Evolutionary conservation across 2,797 vertebrate genomes (phyloP).

Genomic region (Picus viridis): DNA sequence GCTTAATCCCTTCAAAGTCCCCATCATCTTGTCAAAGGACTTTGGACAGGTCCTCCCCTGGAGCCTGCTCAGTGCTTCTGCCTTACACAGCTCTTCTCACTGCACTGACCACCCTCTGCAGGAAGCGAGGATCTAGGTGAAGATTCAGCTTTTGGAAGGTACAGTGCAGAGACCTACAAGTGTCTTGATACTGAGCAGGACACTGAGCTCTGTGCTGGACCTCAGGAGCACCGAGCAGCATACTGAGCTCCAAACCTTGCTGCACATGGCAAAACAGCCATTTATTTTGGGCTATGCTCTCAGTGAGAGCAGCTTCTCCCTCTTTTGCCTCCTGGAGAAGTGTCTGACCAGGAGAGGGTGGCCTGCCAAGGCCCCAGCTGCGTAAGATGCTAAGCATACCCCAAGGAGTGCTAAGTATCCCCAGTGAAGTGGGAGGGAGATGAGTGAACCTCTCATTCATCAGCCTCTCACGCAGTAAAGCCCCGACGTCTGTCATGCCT

Average conservation of each 20-base stretch:
- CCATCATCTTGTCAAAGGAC: background rate
- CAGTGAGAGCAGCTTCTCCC: background rate
- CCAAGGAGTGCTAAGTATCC: background rate
- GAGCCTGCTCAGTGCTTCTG: background rate
- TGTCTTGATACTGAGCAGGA: background rate
- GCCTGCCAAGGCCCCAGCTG: background rate
- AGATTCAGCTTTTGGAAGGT: rapidly evolving
- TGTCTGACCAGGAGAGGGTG: background rate
- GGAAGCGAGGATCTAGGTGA: background rate
- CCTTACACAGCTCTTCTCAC: background rate
- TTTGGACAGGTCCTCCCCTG: background rate
- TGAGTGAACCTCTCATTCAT: background rate
- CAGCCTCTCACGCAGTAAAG: slow-evolving; percentile 5
- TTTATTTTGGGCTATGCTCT: rapidly evolving
- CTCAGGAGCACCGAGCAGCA: no score
- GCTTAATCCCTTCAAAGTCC: background rate
- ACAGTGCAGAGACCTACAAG: background rate
- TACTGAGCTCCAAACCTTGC: background rate
- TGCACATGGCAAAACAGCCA: rapidly evolving
- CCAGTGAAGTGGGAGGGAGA: background rate
- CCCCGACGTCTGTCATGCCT: background rate
- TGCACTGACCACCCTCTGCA: background rate
- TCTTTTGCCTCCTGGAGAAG: background rate
- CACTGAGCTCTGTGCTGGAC: no score
- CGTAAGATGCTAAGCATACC: background rate